Conservation (phyloP, 1,140 invertebrate genomes). For the Lutraria rhynchaena region DNA sequence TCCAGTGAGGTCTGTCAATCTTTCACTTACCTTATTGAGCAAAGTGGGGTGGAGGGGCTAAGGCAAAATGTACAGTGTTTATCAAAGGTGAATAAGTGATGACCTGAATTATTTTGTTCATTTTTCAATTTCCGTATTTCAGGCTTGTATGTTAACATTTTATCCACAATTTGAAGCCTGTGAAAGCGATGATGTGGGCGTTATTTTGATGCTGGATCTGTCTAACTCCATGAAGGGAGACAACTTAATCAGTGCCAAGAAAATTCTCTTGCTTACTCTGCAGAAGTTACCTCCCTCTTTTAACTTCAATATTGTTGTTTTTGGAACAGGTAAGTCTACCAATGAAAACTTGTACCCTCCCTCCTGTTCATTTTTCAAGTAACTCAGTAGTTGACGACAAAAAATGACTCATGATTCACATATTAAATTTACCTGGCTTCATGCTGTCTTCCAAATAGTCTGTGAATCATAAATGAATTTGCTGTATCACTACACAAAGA, state of each 20-base stretch:
- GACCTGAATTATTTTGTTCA: no score
- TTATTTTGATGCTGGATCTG: constrained; percentile 77
- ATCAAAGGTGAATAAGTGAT: no score
- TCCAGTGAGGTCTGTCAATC: no score
- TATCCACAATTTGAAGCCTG: constrained; percentile 81
- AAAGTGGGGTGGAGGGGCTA: no score
- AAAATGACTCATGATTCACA: no score
- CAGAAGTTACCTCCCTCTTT: constrained; percentile 62
- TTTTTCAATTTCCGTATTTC: constrained; percentile 57
- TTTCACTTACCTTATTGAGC: no score
- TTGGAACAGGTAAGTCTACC: constrained; percentile 79
- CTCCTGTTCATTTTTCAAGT: not conserved
- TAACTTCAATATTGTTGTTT: constrained; percentile 77
- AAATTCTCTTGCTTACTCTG: constrained; percentile 72
- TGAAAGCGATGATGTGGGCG: constrained; percentile 65
- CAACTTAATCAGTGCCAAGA: constrained; percentile 74
- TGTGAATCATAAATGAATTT: no score
- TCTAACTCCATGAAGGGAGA: constrained; percentile 80
- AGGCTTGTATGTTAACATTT: constrained; percentile 82
- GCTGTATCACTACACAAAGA: no score
- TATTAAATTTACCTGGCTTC: no score
- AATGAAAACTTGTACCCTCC: not conserved
- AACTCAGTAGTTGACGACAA: not conserved
- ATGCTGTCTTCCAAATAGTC: no score
- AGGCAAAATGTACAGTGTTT: no score